These are phyloP conservation scores for Drosophila repleta DNA, from an alignment of 1,140 invertebrate genomes.

Conservation along the genomic window DNA sequence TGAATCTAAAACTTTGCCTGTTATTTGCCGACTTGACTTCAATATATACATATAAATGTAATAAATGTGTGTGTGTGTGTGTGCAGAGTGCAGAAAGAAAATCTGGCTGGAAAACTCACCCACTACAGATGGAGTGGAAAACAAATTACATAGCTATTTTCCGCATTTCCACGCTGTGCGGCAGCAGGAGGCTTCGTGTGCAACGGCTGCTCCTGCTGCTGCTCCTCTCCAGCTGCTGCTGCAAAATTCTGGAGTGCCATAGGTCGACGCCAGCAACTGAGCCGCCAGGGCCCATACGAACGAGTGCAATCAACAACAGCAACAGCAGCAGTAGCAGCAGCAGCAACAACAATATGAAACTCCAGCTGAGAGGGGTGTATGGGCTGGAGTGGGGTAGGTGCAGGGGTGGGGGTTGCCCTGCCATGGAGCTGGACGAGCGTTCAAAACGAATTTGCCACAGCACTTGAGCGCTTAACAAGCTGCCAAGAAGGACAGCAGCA, in stretches of 20 bases:
- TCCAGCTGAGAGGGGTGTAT: neutral
- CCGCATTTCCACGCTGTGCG: slow-evolving; percentile 41
- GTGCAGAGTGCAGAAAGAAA: neutral
- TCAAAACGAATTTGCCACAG: slow-evolving; percentile 82
- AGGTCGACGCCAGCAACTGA: slow-evolving; percentile 25
- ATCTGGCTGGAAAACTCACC: neutral
- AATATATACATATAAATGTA: slow-evolving; percentile 6
- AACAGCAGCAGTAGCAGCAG: slow-evolving; percentile 2
- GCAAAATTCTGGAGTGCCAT: slow-evolving; percentile 36
- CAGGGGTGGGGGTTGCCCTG: neutral
- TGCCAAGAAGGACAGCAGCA: slow-evolving; percentile 30
- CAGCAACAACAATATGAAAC: slow-evolving; percentile 8
- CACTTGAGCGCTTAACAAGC: slow-evolving; percentile 80
- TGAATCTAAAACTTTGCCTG: slow-evolving; percentile 8
- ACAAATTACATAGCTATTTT: slow-evolving; percentile 74
- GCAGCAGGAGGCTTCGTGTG: neutral
- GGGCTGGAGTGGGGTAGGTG: neutral
- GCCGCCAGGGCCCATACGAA: slow-evolving; percentile 16
- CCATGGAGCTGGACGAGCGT: slow-evolving; percentile 48
- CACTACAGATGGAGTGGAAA: slow-evolving; percentile 34
- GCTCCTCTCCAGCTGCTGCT: slow-evolving; percentile 16
- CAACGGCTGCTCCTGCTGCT: neutral
- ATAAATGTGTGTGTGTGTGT: neutral
- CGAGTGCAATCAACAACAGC: slow-evolving; percentile 27
- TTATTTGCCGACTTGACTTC: neutral